These are phyloP conservation scores for Xyrauchen texanus DNA, from an alignment of 2,113 vertebrate species.

Conservation along the genomic window DNA sequence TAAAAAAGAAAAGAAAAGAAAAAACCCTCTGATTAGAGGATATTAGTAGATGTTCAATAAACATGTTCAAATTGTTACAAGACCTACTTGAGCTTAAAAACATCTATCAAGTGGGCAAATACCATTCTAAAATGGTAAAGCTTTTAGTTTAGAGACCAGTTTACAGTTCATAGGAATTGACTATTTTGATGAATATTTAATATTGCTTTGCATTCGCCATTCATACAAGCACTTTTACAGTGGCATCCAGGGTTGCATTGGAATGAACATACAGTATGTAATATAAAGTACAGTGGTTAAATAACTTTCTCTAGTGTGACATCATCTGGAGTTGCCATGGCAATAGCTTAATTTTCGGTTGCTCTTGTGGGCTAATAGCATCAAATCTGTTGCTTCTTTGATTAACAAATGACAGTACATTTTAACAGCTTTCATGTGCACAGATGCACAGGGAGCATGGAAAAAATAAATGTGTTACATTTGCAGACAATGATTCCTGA, in stretches of 20 bases:
- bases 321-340: conserved; percentile 41
- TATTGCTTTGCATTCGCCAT: background rate
- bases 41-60: no score
- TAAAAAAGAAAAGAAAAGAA: no score
- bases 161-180: no score
- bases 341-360: conserved; percentile 40
- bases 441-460: background rate
- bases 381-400: conserved; percentile 25
- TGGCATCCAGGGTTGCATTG: background rate
- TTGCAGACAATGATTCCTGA: background rate
- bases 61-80: no score
- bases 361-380: conserved; percentile 34
- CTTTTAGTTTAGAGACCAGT: no score
- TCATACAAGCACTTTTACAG: background rate
- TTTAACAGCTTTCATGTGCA: conserved; percentile 23
- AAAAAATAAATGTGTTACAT: background rate
- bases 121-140: no score
- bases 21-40: no score
- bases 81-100: no score
- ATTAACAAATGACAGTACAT: background rate
- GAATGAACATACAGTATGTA: no score
- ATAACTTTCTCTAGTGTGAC: conserved; percentile 4
- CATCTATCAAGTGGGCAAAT: no score
- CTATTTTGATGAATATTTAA: no score
- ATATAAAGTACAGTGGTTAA: conserved; percentile 13